Percentiles rank a stretch among this genome's conserved stretches.
Conservation (phyloP, 2,797 vertebrate species). For the Leucoraja ocellata region DNA sequence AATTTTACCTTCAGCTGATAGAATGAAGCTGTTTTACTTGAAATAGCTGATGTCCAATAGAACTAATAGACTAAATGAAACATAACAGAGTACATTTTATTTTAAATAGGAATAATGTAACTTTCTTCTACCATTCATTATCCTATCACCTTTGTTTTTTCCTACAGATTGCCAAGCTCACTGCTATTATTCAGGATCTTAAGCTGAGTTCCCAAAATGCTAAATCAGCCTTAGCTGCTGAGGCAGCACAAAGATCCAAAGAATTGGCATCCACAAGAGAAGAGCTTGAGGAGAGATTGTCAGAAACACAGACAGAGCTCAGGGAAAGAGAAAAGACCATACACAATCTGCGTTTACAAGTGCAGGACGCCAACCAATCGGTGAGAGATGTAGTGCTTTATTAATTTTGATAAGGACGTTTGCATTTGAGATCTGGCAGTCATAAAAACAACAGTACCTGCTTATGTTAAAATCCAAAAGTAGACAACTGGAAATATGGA, state of each 20-base stretch:
- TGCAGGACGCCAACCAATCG: slow-evolving; percentile 40
- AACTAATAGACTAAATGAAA: too few species aligned
- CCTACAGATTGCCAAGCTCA: slow-evolving; percentile 47
- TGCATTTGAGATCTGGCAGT: neutral
- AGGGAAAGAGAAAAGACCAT: slow-evolving; percentile 41
- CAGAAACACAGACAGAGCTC: slow-evolving; percentile 41
- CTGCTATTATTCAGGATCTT: slow-evolving; percentile 40
- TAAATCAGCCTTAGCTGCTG: slow-evolving; percentile 40
- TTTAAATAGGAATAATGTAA: neutral
- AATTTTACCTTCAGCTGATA: neutral
- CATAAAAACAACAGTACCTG: neutral
- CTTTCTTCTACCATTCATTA: neutral
- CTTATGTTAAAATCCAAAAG: neutral
- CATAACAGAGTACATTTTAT: neutral
- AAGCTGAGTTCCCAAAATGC: slow-evolving; percentile 39
- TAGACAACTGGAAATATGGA: too few species aligned
- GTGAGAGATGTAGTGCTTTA: slow-evolving; percentile 39
- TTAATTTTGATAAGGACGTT: neutral
- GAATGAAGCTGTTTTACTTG: too few species aligned
- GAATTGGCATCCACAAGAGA: slow-evolving; percentile 38
- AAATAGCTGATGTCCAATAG: too few species aligned
- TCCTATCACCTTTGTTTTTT: slow-evolving; percentile 8
- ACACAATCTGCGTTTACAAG: neutral
- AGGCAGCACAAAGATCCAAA: slow-evolving; percentile 39
- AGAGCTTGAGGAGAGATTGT: slow-evolving; percentile 42